Evolutionary conservation across 2,113 vertebrate genomes (phyloP).

Genomic region (Numenius arquata): DNA sequence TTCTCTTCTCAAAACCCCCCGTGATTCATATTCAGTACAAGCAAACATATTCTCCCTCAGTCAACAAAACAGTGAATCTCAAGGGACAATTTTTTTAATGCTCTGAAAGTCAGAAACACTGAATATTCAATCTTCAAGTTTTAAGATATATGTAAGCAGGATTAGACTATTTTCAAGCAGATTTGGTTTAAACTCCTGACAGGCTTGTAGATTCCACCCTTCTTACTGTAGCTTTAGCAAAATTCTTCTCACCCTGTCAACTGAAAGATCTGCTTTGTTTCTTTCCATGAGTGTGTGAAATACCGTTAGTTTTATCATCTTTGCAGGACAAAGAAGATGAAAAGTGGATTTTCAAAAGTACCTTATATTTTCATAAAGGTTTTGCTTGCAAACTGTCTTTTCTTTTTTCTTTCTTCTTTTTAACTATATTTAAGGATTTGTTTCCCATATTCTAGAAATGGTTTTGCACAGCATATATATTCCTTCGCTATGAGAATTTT

Average conservation of each 20-base stretch:
- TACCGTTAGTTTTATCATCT: background rate
- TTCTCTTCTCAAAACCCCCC: background rate
- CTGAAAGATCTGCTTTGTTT: slow-evolving; percentile 16
- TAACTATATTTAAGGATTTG: background rate
- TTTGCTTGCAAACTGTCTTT: background rate
- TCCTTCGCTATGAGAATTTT: background rate
- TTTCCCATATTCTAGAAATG: background rate
- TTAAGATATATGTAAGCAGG: background rate
- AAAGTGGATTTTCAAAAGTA: background rate
- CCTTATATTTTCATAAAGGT: background rate
- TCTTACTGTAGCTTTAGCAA: background rate
- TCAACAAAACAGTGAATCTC: background rate
- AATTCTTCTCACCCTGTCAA: slow-evolving; percentile 23
- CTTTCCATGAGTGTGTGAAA: background rate
- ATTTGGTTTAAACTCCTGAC: background rate
- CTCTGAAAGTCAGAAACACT: background rate
- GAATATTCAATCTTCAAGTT: background rate
- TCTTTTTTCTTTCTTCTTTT: background rate
- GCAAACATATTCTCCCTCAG: background rate
- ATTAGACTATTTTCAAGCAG: background rate
- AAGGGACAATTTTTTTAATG: background rate
- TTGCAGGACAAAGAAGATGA: background rate
- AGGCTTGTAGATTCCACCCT: background rate
- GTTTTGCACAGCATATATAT: background rate
- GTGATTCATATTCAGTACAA: background rate